phyloP scores from a whole-genome alignment of 30 jellyfish, hydroid and myxozoan genomes.

The Nemopilema nomurai region DNA sequence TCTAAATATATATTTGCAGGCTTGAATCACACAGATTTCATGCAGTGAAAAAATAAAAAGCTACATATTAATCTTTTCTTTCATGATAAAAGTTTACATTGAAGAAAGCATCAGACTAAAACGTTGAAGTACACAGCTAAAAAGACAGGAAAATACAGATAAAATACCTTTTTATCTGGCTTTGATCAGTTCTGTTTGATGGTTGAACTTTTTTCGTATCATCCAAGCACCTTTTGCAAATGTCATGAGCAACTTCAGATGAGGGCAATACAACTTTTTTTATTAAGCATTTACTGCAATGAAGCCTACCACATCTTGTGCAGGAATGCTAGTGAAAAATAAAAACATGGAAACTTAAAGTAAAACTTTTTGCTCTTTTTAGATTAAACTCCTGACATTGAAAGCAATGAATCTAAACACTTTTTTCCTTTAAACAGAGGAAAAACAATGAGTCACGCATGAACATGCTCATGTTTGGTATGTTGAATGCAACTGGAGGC shows the following conservation, averaged over 20 bases:
- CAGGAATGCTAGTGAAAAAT: slow-evolving; percentile 47
- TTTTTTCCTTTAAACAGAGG: no score
- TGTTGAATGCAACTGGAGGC: no score
- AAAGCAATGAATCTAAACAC: background rate
- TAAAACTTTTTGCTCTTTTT: background rate
- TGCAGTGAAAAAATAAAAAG: no score
- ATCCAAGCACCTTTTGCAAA: slow-evolving; percentile 19
- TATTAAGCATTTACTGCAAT: slow-evolving; percentile 60
- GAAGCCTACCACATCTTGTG: slow-evolving; percentile 56
- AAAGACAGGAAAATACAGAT: background rate
- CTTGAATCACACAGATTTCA: no score
- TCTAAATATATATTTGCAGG: no score
- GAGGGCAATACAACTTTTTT: background rate
- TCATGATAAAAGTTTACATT: no score
- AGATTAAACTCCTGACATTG: background rate
- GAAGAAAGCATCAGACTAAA: no score
- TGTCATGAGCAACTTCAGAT: background rate
- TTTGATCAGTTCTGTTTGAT: background rate
- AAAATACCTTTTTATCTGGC: background rate
- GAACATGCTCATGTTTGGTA: no score
- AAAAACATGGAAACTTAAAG: background rate
- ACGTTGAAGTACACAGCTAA: no score
- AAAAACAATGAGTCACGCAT: no score
- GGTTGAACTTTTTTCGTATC: background rate
- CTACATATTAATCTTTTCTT: no score